These are phyloP conservation scores for Drosophila incognita DNA, from an alignment of 2,888 invertebrate species.

Conservation along the genomic window DNA sequence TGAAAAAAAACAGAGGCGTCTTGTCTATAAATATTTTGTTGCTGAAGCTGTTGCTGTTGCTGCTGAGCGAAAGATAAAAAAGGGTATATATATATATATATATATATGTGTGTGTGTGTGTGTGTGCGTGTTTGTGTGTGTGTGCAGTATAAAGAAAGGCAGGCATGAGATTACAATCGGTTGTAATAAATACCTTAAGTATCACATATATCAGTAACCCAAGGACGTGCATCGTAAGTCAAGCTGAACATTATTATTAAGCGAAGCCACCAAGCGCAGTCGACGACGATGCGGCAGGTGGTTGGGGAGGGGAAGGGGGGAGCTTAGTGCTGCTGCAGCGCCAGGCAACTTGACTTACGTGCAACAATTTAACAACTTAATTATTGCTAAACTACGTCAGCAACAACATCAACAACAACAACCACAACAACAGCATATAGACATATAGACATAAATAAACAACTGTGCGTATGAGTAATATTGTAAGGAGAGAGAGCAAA, in stretches of 20 bases:
- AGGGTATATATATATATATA: constrained; percentile 20
- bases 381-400: constrained; percentile 82
- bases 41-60: constrained; percentile 19
- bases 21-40: constrained; percentile 74
- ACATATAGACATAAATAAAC: constrained; percentile 73
- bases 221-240: constrained; percentile 81
- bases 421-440: constrained; percentile 27
- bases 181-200: constrained; percentile 84
- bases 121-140: background rate
- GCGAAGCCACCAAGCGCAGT: constrained; percentile 56
- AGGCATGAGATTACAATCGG: constrained; percentile 81
- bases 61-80: constrained; percentile 9
- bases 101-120: background rate
- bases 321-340: background rate
- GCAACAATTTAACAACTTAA: constrained; percentile 83
- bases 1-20: constrained; percentile 22
- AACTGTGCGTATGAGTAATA: constrained; percentile 78
- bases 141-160: constrained; percentile 65
- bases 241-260: constrained; percentile 79
- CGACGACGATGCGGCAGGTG: constrained; percentile 26
- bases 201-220: constrained; percentile 83
- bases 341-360: constrained; percentile 77
- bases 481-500: constrained; percentile 35
- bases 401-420: constrained; percentile 54
- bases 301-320: background rate